Conservation (phyloP, 2,797 vertebrate species). For the Silurus lanzhouensis region DNA sequence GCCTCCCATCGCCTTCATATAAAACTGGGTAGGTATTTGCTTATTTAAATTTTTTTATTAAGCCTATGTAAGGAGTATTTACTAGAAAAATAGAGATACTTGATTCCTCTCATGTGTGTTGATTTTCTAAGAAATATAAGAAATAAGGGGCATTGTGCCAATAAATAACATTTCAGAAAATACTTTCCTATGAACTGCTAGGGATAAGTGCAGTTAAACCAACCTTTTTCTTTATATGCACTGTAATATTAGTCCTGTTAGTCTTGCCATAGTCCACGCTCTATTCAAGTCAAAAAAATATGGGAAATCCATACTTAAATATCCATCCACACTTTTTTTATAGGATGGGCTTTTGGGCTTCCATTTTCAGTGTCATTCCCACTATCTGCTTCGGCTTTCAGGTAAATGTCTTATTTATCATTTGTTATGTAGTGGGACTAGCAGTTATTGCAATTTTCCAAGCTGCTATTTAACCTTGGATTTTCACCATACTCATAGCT, state of each 20-base stretch:
- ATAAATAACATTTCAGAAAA: neutral
- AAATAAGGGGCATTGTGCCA: neutral
- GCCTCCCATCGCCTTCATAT: conserved; percentile 52
- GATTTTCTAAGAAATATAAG: neutral
- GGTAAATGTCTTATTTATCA: conserved; percentile 70
- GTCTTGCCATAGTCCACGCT: neutral
- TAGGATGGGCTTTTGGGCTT: conserved; percentile 82
- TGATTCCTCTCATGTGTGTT: neutral
- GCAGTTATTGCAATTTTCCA: neutral
- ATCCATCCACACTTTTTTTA: conserved; percentile 1
- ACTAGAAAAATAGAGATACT: neutral
- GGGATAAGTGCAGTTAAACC: neutral
- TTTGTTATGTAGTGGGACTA: neutral
- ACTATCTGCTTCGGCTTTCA: conserved; percentile 98
- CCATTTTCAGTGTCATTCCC: conserved; percentile 86
- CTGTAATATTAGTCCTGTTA: neutral
- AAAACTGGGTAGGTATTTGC: conserved; percentile 72
- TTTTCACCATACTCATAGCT: neutral
- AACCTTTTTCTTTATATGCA: neutral
- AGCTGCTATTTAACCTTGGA: neutral
- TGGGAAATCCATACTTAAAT: neutral
- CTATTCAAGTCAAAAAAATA: neutral
- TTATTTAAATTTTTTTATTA: neutral
- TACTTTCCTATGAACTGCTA: neutral
- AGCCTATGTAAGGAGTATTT: conserved; percentile 12